Base-by-base conservation (phyloP, 2,888 invertebrate species). In the Tipula vernalis region DNA sequence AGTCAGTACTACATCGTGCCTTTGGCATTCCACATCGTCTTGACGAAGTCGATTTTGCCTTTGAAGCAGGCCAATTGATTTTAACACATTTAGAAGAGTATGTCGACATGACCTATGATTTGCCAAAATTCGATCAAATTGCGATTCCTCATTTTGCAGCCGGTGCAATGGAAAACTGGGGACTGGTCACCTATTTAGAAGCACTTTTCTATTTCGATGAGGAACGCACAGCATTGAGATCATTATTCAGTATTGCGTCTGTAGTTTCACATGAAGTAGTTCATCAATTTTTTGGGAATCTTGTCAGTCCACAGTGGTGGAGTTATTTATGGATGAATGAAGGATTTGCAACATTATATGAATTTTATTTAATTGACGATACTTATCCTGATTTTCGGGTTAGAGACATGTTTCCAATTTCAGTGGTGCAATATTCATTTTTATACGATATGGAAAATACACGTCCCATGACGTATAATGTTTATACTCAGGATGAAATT, bases 251-350 rank as follows among this genome's bases (percentile, higher is more conserved):
- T 88, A 92, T 94, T 71, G 93, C 92, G 2, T 92, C 92, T 4
- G 92, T 93, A 87, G 92, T 94, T 86, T 91, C 93, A 8, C 94
- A 94, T 89, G 94, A 94, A 89, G 93, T 93, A 87, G 91, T 92
- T 0, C 97, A 97, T 89, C 95, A 94, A 93, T 96, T 96, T 96
- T 96, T 96, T 89, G 96, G 96, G 0, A 95, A 96, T 89, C 93
- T 94, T 88, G 94, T 96, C 1, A 93, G 95, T 0, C 93, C 94
- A 0, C 90, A 92, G 28, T 95, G 95, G 92, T 96, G 96, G 96
- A 93, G 93, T 0, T 94, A 93, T 88, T 92, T 94, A 0, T 96
- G 96, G 95, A 91, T 96, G 0, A 96, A 95, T 89, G 96, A 96
- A 90, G 96, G 94, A 0, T 95, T 96, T 88, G 96, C 96, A 0